Percentiles rank a stretch among this genome's conserved stretches.
phyloP scores from a whole-genome alignment of 2,888 invertebrate species.

The Caenorhabditis becei region DNA sequence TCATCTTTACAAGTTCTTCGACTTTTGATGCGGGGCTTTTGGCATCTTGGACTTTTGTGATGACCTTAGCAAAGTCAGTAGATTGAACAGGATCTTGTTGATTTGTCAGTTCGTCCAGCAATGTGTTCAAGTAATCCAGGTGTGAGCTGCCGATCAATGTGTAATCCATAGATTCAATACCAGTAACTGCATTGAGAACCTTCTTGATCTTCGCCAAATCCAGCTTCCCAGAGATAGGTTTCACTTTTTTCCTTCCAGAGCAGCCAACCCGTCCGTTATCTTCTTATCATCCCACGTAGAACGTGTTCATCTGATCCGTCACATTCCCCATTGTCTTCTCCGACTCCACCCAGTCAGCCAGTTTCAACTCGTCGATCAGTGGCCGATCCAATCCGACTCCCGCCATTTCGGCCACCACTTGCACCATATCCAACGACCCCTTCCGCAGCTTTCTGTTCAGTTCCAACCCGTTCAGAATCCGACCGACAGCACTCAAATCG shows the following conservation, averaged over 20 bases:
- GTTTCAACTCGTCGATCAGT: neutral
- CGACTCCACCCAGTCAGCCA: neutral
- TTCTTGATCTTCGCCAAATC: neutral
- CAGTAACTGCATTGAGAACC: too few species aligned
- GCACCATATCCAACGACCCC: neutral
- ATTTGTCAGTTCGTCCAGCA: too few species aligned
- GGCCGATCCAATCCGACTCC: neutral
- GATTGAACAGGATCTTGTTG: neutral
- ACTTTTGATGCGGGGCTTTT: too few species aligned
- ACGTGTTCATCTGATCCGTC: neutral
- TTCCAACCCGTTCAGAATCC: neutral
- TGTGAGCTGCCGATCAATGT: neutral
- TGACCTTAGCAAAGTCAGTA: too few species aligned
- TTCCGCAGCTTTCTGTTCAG: neutral
- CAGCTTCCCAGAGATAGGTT: neutral
- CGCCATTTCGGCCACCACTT: neutral
- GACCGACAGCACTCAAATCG: neutral
- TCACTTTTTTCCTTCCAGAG: neutral
- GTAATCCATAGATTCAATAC: neutral
- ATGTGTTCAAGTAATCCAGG: neutral
- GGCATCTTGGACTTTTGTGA: too few species aligned
- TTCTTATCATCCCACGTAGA: neutral
- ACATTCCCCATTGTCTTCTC: neutral
- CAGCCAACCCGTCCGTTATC: neutral
- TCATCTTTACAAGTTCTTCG: too few species aligned